Conservation (phyloP, 2,888 invertebrate genomes). For the Lasiommata megera region DNA sequence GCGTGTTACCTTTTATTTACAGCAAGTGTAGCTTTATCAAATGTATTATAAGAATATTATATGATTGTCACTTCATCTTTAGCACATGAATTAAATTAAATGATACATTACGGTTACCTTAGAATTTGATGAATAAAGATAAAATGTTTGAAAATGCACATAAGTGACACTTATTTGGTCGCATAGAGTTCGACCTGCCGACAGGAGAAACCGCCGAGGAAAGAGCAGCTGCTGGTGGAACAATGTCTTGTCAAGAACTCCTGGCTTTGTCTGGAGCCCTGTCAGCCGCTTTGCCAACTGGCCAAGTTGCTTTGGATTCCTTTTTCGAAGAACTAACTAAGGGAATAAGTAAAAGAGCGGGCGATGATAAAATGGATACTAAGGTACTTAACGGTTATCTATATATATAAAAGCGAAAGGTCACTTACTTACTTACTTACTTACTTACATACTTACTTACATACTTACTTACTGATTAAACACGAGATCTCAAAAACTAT, state of each 20-base stretch:
- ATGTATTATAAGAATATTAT: constrained; percentile 16
- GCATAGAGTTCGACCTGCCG: constrained; percentile 76
- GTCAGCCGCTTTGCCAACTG: constrained; percentile 94
- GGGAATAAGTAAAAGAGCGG: constrained; percentile 81
- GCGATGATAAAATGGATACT: constrained; percentile 66
- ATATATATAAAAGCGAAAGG: too few relatives aligned
- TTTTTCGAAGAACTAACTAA: constrained; percentile 91
- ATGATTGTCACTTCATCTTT: neutral
- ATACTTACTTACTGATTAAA: too few relatives aligned
- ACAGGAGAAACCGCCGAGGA: constrained; percentile 71
- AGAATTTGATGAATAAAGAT: constrained; percentile 6
- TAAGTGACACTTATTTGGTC: constrained; percentile 48
- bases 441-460: too few relatives aligned
- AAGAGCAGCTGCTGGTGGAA: constrained; percentile 75
- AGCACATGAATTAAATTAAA: neutral
- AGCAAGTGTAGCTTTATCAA: constrained; percentile 15
- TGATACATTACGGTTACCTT: constrained; percentile 18
- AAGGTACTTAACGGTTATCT: constrained; percentile 53
- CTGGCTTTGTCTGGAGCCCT: constrained; percentile 95
- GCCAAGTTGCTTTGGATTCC: constrained; percentile 90
- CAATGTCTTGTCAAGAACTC: constrained; percentile 93
- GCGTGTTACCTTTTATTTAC: neutral
- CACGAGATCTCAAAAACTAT: too few relatives aligned
- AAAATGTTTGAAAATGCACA: constrained; percentile 24
- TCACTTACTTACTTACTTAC: too few relatives aligned